phyloP scores from a whole-genome alignment of 2,797 vertebrate species.

The Novumbra hubbsi region DNA sequence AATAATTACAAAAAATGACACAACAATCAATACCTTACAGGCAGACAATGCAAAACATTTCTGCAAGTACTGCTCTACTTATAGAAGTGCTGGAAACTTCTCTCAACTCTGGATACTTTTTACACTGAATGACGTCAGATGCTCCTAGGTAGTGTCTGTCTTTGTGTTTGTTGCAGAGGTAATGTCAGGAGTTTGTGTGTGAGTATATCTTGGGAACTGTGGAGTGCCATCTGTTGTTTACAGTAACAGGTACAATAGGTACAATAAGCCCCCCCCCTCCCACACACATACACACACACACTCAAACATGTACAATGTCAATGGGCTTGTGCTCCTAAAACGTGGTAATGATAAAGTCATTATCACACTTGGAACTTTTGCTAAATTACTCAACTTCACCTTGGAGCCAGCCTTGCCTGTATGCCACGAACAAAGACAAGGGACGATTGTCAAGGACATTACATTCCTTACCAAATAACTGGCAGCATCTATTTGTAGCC shows the following conservation, averaged over 20 bases:
- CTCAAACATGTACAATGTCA: not conserved
- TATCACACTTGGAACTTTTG: too few species aligned
- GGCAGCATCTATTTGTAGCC: too few species aligned
- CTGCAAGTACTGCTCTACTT: constrained; percentile 35
- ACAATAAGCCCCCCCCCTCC: too few species aligned
- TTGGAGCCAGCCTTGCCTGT: not conserved
- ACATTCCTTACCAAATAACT: too few species aligned
- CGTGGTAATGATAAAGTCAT: too few species aligned
- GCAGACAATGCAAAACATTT: constrained; percentile 37
- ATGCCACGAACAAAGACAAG: too few species aligned
- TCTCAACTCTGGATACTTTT: constrained; percentile 45
- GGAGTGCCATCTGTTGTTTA: constrained; percentile 54
- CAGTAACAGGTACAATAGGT: constrained; percentile 17
- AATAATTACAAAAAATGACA: too few species aligned
- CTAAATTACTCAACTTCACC: not conserved
- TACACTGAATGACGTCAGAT: constrained; percentile 3
- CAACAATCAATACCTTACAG: constrained; percentile 27
- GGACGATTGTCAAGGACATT: too few species aligned
- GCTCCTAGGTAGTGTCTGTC: not conserved
- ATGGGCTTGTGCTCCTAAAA: not conserved
- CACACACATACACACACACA: not conserved
- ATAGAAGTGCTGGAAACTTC: constrained; percentile 37
- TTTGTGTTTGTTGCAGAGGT: not conserved
- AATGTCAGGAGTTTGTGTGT: not conserved
- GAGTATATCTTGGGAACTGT: constrained; percentile 28